Evolutionary conservation across 1,140 invertebrate genomes (phyloP).

Genomic region (Polyergus mexicanus): DNA sequence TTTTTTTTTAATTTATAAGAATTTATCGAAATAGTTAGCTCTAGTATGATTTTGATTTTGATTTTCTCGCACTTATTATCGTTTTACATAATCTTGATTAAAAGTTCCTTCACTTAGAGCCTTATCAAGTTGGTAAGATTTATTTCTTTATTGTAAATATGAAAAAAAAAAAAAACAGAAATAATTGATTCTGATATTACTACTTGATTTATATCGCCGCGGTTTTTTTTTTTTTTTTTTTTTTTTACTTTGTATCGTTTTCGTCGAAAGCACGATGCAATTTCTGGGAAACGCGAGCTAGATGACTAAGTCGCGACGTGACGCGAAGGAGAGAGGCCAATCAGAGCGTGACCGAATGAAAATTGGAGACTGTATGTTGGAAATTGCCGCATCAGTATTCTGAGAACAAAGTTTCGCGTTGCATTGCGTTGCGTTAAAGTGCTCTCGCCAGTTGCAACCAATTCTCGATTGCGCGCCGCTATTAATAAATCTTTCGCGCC

Average conservation of each 20-base stretch:
- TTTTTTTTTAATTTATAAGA: too few species aligned
- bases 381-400: slow-evolving; percentile 53
- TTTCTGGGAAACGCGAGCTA: slow-evolving; percentile 21
- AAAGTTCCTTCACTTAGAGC: background rate
- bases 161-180: background rate
- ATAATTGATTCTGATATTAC: background rate
- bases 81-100: background rate
- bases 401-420: slow-evolving; percentile 41
- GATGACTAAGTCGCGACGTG: slow-evolving; percentile 25
- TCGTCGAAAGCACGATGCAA: background rate
- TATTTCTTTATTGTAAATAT: background rate
- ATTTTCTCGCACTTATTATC: background rate
- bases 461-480: slow-evolving; percentile 5
- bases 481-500: slow-evolving; percentile 66
- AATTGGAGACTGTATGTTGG: slow-evolving; percentile 27
- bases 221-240: too few species aligned
- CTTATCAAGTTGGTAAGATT: background rate
- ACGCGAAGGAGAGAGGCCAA: slow-evolving; percentile 14
- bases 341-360: slow-evolving; percentile 46
- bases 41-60: background rate
- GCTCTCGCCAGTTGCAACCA: background rate
- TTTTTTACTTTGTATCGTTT: background rate
- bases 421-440: slow-evolving; percentile 5
- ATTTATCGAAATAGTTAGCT: background rate
- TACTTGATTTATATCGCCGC: background rate